These are phyloP conservation scores for Chlorodrepanis virens DNA, from an alignment of 2,113 vertebrate genomes.

Conservation along the genomic window DNA sequence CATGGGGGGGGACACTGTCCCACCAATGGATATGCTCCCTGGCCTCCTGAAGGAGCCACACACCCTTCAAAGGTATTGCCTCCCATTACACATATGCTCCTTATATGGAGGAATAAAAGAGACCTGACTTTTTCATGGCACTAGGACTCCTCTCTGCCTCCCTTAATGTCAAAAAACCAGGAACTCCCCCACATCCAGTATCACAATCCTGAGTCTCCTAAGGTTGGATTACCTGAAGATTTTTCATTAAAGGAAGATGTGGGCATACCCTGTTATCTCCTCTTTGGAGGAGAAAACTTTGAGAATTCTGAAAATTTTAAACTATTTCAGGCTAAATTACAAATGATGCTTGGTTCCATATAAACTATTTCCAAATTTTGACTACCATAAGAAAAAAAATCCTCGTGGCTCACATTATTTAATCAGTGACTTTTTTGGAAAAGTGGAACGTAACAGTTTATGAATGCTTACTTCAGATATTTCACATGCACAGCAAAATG, in stretches of 20 bases:
- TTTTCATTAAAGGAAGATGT: neutral
- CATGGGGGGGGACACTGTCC: rapidly evolving
- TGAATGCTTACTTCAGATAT: neutral
- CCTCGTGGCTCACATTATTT: neutral
- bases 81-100: neutral
- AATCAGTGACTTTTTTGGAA: neutral
- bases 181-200: neutral
- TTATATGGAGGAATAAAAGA: neutral
- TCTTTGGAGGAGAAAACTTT: neutral
- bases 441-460: neutral
- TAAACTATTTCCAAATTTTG: neutral
- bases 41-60: neutral
- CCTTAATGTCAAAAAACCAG: neutral
- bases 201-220: neutral
- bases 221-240: neutral
- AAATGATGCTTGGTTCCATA: neutral
- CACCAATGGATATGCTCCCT: neutral
- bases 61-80: neutral
- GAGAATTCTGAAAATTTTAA: neutral
- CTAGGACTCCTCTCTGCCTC: neutral
- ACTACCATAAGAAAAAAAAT: neutral
- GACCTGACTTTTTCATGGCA: neutral
- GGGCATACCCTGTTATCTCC: neutral
- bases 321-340: neutral
- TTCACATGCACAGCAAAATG: neutral